phyloP scores from a whole-genome alignment of 35 echinoderm and acorn worm genomes.

The Heliocidaris tuberculata region DNA sequence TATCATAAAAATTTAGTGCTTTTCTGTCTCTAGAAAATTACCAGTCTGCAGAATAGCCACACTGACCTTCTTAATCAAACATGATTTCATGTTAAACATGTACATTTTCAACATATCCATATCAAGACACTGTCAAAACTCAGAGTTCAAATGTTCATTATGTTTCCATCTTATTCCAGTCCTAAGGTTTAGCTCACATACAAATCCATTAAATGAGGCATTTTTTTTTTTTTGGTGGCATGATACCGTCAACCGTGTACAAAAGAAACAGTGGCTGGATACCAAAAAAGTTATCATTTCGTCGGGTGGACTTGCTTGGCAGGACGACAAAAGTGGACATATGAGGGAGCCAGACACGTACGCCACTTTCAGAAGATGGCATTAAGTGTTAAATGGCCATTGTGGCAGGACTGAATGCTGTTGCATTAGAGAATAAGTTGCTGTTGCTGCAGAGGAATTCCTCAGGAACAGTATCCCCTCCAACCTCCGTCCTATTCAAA shows the following conservation, averaged over 20 bases:
- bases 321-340: neutral
- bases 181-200: no score
- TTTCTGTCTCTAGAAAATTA: no score
- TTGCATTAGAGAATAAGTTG: neutral
- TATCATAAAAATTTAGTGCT: no score
- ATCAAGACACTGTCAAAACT: no score
- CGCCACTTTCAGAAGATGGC: neutral
- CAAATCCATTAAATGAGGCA: neutral
- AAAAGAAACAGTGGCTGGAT: neutral
- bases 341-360: neutral
- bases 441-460: neutral
- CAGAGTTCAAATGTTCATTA: no score
- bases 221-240: neutral
- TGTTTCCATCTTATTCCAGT: no score
- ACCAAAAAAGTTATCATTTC: neutral
- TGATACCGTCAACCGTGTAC: neutral
- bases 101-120: no score
- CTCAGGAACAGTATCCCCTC: neutral
- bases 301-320: neutral
- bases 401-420: neutral
- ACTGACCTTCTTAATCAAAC: no score
- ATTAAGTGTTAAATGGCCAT: neutral
- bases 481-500: no score
- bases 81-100: no score
- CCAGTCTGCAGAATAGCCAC: no score